These are phyloP conservation scores for Erebia aethiops DNA, from an alignment of 2,888 invertebrate genomes.

Conservation along the genomic window DNA sequence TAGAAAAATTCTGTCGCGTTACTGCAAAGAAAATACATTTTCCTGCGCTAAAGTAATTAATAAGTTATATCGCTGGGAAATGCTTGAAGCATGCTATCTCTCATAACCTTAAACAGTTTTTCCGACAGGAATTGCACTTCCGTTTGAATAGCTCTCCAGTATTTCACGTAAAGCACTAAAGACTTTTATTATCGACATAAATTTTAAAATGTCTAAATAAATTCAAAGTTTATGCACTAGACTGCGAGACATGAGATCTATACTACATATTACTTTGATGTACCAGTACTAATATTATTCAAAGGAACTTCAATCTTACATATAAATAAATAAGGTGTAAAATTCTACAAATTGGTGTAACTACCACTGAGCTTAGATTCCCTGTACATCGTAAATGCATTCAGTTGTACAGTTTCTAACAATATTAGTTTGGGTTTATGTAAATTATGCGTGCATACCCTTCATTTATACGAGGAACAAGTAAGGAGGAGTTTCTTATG, in stretches of 20 bases:
- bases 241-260: constrained; percentile 24
- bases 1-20: not conserved
- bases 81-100: not conserved
- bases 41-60: not conserved
- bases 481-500: too few species aligned
- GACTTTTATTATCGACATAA: constrained; percentile 25
- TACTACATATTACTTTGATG: constrained; percentile 20
- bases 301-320: not conserved
- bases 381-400: constrained; percentile 23
- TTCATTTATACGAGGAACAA: not conserved
- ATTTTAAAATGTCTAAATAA: constrained; percentile 28
- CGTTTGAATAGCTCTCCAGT: constrained; percentile 19
- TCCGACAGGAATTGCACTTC: not conserved
- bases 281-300: not conserved
- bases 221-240: constrained; percentile 29
- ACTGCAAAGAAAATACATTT: not conserved
- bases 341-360: not conserved
- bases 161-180: constrained; percentile 22
- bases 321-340: not conserved
- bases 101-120: constrained; percentile 19
- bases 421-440: constrained; percentile 17
- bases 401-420: constrained; percentile 18
- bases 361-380: constrained; percentile 21
- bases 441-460: constrained; percentile 3
- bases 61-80: constrained; percentile 6